phyloP scores from a whole-genome alignment of 2,888 invertebrate species.

The Lasius platythorax region DNA sequence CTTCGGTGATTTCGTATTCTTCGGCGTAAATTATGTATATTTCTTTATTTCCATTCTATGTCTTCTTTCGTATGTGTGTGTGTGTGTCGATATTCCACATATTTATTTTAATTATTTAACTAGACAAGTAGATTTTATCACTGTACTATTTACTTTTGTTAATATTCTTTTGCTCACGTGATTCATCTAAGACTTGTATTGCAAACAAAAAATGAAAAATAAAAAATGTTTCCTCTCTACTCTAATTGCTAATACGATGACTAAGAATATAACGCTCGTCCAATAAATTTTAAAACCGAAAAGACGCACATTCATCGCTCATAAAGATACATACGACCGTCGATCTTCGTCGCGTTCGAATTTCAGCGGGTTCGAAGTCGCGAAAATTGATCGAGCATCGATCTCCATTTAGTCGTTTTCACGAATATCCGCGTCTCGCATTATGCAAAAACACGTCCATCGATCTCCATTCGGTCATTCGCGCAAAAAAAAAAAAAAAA shows the following conservation, averaged over 20 bases:
- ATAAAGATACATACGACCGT: background rate
- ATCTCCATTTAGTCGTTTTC: slow-evolving; percentile 1
- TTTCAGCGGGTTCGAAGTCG: background rate
- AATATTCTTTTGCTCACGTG: background rate
- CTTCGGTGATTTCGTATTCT: background rate
- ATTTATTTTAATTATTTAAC: background rate
- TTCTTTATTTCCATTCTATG: background rate
- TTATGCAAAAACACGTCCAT: slow-evolving; percentile 58
- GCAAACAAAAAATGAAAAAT: background rate
- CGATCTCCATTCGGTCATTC: slow-evolving; percentile 34
- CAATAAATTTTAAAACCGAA: background rate
- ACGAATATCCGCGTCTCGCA: slow-evolving; percentile 16
- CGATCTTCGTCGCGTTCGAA: background rate
- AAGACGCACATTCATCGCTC: background rate
- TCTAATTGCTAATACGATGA: background rate
- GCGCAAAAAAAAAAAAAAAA: slow-evolving; percentile 23
- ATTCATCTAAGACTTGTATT: background rate
- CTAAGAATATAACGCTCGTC: background rate
- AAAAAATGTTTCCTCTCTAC: background rate
- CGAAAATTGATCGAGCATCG: slow-evolving; percentile 4
- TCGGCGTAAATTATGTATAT: background rate
- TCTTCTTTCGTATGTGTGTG: background rate
- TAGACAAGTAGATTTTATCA: background rate
- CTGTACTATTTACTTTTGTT: background rate
- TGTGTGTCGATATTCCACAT: background rate